Base-by-base conservation (phyloP, 2,888 invertebrate genomes). In the Drosophila tanythrix region DNA sequence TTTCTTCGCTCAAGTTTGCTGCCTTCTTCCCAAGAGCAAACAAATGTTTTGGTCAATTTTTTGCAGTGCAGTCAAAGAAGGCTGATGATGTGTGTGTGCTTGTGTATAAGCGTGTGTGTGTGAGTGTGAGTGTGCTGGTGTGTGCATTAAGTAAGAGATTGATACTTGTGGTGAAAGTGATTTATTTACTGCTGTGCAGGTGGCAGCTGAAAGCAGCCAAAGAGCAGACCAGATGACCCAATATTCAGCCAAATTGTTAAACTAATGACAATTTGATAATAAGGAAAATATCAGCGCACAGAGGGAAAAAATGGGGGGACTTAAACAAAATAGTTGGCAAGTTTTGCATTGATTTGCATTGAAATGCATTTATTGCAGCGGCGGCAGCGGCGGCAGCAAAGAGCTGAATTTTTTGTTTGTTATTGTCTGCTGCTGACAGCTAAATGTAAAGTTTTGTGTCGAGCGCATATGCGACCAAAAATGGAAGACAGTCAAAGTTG, bases 81-180 rank as follows among this genome's bases (percentile, higher is more conserved):
- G 8, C 36, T 13, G 52, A 35, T 57, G 64, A 62, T 60, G 40
- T 66, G 40, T 40, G 27, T 48, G 29, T 36, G 76, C 33, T 3
- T 62, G 53, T 69, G 62, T 66, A 43, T 53, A 15, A 18, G 52
- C 60, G 52, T 46, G 55, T 62, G 52, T 50, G 48, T 59, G 64
- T 43, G 21, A 21, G 21, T 21, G 38, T 18, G 38, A 18, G 38
- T 38, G 15, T 46, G 13, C 8, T 7, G 36, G 52, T 70, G 55
- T 61, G 36, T 33, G 65, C 67, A 64, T 62, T 65, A 76, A 83
- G 73, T 74, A 85, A 77, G 88, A 88, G 87, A 85, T 89, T 87
- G 89, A 89, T 87, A 88, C 83, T 85, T 82, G 82, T 67, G 88
- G 89, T 76, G 88, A 89, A 89, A 87, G 87, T 87, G 87, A 87